Percentiles rank a stretch among this genome's conserved stretches.
phyloP scores from a whole-genome alignment of 2,888 invertebrate genomes.

The Idaea dimidiata region DNA sequence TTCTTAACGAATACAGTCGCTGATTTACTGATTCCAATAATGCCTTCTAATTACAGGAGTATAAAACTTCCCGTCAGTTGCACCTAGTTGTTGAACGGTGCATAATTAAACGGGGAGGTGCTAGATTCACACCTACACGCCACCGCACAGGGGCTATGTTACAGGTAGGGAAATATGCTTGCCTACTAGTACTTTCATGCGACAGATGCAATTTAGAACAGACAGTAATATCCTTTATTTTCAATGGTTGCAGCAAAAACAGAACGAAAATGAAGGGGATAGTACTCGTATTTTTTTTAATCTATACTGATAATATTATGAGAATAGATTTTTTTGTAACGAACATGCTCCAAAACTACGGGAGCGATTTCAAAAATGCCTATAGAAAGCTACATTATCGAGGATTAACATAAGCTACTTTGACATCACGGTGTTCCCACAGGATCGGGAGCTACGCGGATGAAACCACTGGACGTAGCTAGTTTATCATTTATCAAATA shows the following conservation, averaged over 20 bases:
- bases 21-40: neutral
- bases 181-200: neutral
- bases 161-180: neutral
- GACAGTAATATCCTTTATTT: neutral
- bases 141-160: slow-evolving; percentile 25
- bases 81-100: slow-evolving; percentile 48
- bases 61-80: slow-evolving; percentile 52
- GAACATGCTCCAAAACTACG: no score
- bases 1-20: neutral
- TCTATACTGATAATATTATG: no score
- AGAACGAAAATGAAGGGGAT: no score
- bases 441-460: no score
- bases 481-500: no score
- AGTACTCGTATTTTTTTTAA: no score
- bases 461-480: no score
- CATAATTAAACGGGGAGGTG: slow-evolving; percentile 54
- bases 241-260: neutral
- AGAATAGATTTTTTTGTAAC: no score
- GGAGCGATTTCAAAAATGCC: no score
- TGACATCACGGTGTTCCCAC: no score
- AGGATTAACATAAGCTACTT: no score
- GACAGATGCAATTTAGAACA: neutral
- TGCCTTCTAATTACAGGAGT: slow-evolving; percentile 6
- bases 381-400: no score
- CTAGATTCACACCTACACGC: slow-evolving; percentile 34